These are phyloP conservation scores for Onychostoma macrolepis DNA, from an alignment of 2,113 vertebrate genomes.

Conservation along the genomic window DNA sequence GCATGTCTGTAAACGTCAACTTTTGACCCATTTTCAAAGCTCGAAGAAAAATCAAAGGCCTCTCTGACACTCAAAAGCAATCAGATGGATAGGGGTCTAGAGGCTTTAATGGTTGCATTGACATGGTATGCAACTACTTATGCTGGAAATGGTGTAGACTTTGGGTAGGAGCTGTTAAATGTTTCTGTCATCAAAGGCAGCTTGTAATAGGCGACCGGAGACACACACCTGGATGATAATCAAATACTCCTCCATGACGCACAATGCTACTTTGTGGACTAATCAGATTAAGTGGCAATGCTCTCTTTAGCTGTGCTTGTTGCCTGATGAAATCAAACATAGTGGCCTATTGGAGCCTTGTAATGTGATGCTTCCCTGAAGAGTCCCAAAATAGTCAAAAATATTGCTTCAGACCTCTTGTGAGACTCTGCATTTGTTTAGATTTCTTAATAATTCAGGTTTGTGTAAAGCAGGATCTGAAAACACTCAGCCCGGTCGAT, in stretches of 20 bases:
- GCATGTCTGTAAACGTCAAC: background rate
- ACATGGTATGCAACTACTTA: background rate
- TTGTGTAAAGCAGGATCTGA: background rate
- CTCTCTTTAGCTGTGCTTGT: constrained; percentile 30
- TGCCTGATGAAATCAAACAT: constrained; percentile 46
- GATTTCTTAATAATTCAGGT: background rate
- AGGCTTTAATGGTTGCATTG: background rate
- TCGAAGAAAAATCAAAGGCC: background rate
- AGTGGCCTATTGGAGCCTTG: constrained; percentile 10
- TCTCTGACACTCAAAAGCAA: background rate
- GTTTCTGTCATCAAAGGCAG: background rate
- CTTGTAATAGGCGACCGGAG: background rate
- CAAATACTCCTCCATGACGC: constrained; percentile 68
- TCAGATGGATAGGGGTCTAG: background rate
- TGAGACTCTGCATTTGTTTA: background rate
- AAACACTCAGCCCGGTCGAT: background rate
- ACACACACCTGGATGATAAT: constrained; percentile 38
- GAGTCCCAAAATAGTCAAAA: background rate
- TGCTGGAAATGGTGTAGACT: constrained; percentile 15
- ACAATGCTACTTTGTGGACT: constrained; percentile 59
- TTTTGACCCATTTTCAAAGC: constrained; percentile 17
- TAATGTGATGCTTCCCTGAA: background rate
- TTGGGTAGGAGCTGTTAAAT: constrained; percentile 5
- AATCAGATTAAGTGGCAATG: constrained; percentile 62
- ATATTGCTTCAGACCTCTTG: background rate